Percentiles rank a stretch among this genome's conserved stretches.
Conservation (phyloP, 2,888 invertebrate genomes). For the Leucophora obtusa region DNA sequence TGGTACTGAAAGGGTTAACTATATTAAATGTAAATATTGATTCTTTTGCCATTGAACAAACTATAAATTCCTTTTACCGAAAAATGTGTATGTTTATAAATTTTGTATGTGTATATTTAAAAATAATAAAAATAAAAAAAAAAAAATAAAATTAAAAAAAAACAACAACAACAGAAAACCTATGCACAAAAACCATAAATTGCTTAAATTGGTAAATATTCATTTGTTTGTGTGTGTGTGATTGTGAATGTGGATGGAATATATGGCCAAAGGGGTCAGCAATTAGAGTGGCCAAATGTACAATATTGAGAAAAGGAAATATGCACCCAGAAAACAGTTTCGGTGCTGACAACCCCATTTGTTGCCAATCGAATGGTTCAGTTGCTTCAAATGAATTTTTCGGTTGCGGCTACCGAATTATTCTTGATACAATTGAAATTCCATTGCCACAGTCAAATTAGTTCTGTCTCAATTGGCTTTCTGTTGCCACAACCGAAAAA, state of each 20-base stretch:
- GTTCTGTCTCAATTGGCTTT: too few relatives aligned
- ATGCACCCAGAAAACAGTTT: too few relatives aligned
- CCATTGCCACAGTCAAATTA: too few relatives aligned
- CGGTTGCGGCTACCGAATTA: too few relatives aligned
- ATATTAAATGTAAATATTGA: not conserved
- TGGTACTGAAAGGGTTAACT: not conserved
- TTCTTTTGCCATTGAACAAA: not conserved
- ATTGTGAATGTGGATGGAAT: not conserved
- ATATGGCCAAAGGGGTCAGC: slow-evolving; percentile 8
- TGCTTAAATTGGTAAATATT: slow-evolving; percentile 45
- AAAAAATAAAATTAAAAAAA: not conserved
- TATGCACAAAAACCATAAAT: slow-evolving; percentile 45
- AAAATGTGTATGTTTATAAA: not conserved
- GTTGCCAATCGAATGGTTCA: too few relatives aligned
- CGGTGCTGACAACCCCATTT: too few relatives aligned
- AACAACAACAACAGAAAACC: slow-evolving; percentile 14
- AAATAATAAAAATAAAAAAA: not conserved
- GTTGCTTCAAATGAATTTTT: too few relatives aligned
- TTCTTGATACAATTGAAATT: too few relatives aligned
- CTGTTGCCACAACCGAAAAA: too few relatives aligned
- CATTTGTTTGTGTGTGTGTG: not conserved
- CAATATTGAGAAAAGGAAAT: too few relatives aligned
- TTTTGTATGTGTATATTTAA: not conserved
- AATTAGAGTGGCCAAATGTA: slow-evolving; percentile 5
- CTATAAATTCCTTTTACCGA: not conserved